Base-by-base conservation (phyloP, 2,113 vertebrate genomes). In the Scopus umbretta region DNA sequence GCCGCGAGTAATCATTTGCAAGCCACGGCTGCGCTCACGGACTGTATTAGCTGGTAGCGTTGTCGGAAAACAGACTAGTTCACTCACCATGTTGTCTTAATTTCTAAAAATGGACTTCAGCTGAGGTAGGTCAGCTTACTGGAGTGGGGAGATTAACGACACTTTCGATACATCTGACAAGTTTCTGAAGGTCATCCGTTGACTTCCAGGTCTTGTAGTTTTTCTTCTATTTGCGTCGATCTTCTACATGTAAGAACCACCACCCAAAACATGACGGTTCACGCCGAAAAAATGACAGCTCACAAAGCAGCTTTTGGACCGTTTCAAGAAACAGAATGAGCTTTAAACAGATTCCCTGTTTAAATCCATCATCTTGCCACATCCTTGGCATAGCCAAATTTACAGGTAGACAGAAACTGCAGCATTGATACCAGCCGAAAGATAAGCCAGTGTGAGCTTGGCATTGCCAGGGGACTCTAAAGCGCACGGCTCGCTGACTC, bases 1-100 rank as follows among this genome's bases (percentile, higher is more conserved):
- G 4, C 55, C 3, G 1, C 5, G 25, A 49, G 0, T 3, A 6
- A 13, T 26, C 25, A 0, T 18, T 45, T 30, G 14, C 20, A 8
- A 38, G 42, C 0, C 13, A 8, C 10, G 25, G 59, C 53, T 47
- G 25, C 19, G 29, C 40, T 16, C 75, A 8, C 45, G 30, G 55
- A 9, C 58, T 50, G 1, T 16, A 4, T 5, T 6, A 43, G 3
- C 13, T 20, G 23, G 6, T 25, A 11, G 18, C 3, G 18, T 0
- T 36, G 49, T 7, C 47, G 50, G 49, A 40, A 81, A 61, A 56
- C 16, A 17, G 40, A 5, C 2, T 3, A 7, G 23, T 32, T 70
- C 40, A 5, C 47, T 52, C 42, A 38, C 26, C 2, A 0, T 2
- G 11, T 10, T 29, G 16, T 36, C 34, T 34, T 26, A 7, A 43